Conservation (phyloP, 2,113 vertebrate species). For the Indicator maculatus region DNA sequence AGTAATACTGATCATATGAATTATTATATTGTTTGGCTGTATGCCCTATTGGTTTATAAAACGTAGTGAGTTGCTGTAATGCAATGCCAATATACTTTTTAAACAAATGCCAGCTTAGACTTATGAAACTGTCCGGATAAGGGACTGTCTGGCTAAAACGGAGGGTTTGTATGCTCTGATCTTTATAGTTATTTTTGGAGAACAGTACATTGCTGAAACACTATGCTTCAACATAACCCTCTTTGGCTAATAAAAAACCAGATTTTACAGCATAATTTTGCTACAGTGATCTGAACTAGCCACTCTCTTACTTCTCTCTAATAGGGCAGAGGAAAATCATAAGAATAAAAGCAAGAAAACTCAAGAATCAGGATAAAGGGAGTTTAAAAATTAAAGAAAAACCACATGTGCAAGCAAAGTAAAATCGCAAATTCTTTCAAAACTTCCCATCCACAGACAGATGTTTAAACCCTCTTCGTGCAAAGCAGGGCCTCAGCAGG, state of each 20-base stretch:
- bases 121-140: not conserved
- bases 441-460: fast-evolving
- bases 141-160: not conserved
- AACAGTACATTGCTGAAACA: not conserved
- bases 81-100: not conserved
- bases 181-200: not conserved
- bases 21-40: not conserved
- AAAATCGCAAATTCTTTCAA: not conserved
- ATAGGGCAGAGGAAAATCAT: not conserved
- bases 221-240: not conserved
- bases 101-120: not conserved
- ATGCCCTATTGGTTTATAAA: not conserved
- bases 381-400: not conserved
- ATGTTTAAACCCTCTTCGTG: not conserved
- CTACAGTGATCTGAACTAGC: not conserved
- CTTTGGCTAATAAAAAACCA: not conserved
- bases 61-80: not conserved
- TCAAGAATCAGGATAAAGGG: not conserved
- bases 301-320: not conserved
- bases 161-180: not conserved
- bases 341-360: not conserved
- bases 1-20: not conserved
- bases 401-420: not conserved
- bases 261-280: not conserved
- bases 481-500: not conserved